Evolutionary conservation across 2,797 vertebrate genomes (phyloP), one percentile per base, ranked within the genome.

Genomic region (Psittacula echo): DNA sequence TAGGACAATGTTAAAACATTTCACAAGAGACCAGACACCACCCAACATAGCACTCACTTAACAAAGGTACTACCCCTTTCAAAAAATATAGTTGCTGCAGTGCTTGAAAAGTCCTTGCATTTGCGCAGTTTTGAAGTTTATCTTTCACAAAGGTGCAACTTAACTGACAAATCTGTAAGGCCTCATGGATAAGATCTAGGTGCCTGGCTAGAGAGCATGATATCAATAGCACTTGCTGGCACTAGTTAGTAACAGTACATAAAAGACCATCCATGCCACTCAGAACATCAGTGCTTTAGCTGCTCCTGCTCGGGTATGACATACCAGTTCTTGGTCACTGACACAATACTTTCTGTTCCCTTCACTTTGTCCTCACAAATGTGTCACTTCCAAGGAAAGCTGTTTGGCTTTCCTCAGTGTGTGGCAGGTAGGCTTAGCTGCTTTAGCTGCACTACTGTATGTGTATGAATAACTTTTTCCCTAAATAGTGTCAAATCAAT

Each of bases 241-340:
- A 27, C 3, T 74, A n/a, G 32, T 75, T 45, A 48, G 56, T 44
- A 42, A 20, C 66, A 61, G 71, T 90, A 86, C 45, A 76, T 85
- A 47, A 70, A 73, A 81, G 60, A 72, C 44, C 62, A 34, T 54
- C 53, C 2, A 1, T 72, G 39, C 42, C 27, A 29, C 39, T 85
- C 32, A 18, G 19, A 72, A 27, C 37, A n/a, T 60, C 37, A 37
- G 56, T 48, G 74, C 51, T 75, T 75, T 60, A 81, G 70, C 67
- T 78, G 73, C 20, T 68, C 26, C 48, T 75, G 39, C 17, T 85
- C 0, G 0, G 29, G 19, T 41, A 3, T 1, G 6, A 42, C 26
- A 1, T 26, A 32, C 37, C 44, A 11, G 13, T 62, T 73, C 47
- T 82, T 41, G 47, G n/a, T 56, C 60, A 42, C 32, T 48, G 79